Evolutionary conservation across 1,140 invertebrate species (phyloP).

Genomic region (Chionoecetes opilio): DNA sequence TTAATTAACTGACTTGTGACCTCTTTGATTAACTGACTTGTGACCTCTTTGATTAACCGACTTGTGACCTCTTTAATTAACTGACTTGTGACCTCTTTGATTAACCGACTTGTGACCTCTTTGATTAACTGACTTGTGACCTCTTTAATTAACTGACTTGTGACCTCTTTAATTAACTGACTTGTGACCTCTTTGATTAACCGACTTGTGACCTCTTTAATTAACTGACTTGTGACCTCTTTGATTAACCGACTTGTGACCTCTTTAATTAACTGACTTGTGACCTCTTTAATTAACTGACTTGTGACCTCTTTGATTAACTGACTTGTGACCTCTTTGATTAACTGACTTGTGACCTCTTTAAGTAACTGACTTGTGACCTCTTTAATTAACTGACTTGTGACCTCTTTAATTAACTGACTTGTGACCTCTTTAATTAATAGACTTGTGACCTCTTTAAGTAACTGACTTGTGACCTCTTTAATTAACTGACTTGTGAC

Average conservation of each 20-base stretch:
- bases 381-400: neutral
- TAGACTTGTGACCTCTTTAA: too few species aligned
- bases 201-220: neutral
- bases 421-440: neutral
- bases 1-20: too few species aligned
- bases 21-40: too few species aligned
- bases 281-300: neutral
- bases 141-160: neutral
- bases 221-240: neutral
- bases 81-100: too few species aligned
- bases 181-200: neutral
- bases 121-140: neutral
- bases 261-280: neutral
- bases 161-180: neutral
- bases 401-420: neutral
- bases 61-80: too few species aligned
- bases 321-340: neutral
- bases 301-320: neutral
- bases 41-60: too few species aligned
- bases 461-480: neutral
- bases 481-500: neutral
- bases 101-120: neutral
- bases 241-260: too few species aligned
- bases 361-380: neutral
- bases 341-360: neutral